Conservation (phyloP, 2,113 vertebrate species). For the Alces alces region DNA sequence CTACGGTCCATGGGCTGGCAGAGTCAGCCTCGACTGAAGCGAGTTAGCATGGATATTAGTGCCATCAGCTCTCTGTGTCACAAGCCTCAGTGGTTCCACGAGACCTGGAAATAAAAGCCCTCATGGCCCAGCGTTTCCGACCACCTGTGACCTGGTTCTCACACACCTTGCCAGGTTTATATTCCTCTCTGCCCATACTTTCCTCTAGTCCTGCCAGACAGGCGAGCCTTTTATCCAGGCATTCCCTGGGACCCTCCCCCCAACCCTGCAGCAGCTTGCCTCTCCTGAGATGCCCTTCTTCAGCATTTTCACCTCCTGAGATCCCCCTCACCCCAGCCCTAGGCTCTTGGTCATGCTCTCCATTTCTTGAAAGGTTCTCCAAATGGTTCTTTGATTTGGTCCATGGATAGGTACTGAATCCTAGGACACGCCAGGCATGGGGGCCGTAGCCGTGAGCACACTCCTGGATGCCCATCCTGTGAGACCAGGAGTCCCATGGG, state of each 20-base stretch:
- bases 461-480: neutral
- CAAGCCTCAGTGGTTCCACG: neutral
- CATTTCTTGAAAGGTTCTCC: neutral
- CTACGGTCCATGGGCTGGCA: rapidly evolving
- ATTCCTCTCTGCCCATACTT: neutral
- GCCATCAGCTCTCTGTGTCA: neutral
- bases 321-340: neutral
- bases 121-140: neutral
- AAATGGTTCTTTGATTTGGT: neutral
- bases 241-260: neutral
- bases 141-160: too few relatives aligned
- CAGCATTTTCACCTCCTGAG: neutral
- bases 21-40: neutral
- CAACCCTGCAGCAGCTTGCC: neutral
- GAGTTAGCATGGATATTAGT: rapidly evolving
- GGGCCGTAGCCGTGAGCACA: neutral
- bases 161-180: neutral
- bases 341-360: neutral
- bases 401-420: neutral
- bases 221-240: neutral
- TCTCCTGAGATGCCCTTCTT: neutral
- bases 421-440: neutral
- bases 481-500: neutral
- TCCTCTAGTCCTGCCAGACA: neutral
- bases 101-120: neutral